A percentile compares a stretch with the other conserved stretches of the same genome.
Evolutionary conservation across 2,888 invertebrate species (phyloP).

Genomic region (Rhamnusium bicolor): DNA sequence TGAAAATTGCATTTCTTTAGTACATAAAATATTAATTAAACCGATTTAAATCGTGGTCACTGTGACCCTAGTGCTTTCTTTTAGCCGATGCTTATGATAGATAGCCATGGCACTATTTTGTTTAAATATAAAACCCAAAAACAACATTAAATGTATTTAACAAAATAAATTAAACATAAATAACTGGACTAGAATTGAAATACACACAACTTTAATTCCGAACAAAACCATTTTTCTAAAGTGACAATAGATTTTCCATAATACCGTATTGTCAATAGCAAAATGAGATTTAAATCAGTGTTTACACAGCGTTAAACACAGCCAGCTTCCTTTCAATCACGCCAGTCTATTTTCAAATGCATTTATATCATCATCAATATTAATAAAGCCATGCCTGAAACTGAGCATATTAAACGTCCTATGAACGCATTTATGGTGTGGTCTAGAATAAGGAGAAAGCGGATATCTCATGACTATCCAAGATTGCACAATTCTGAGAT

Average conservation of each 20-base stretch:
- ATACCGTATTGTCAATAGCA: slow-evolving; percentile 65
- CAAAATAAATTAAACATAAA: slow-evolving; percentile 13
- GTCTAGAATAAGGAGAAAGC: slow-evolving; percentile 84
- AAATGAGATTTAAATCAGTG: slow-evolving; percentile 69
- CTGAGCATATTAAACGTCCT: slow-evolving; percentile 79
- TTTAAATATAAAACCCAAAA: neutral
- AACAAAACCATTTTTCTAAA: slow-evolving; percentile 61
- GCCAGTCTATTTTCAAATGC: slow-evolving; percentile 57
- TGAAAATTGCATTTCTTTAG: no score
- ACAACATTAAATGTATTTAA: neutral
- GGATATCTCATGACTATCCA: slow-evolving; percentile 88
- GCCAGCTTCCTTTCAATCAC: slow-evolving; percentile 61
- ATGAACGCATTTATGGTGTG: slow-evolving; percentile 97
- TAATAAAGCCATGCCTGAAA: slow-evolving; percentile 46
- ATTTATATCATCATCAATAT: slow-evolving; percentile 23
- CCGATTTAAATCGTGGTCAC: no score
- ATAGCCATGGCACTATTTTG: no score
- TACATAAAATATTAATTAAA: no score
- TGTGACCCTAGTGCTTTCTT: no score
- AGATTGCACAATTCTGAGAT: slow-evolving; percentile 86
- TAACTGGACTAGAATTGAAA: slow-evolving; percentile 41
- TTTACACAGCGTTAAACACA: slow-evolving; percentile 68
- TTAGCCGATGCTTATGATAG: no score
- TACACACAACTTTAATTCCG: slow-evolving; percentile 56
- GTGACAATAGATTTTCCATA: slow-evolving; percentile 64